A percentile compares a stretch with the other conserved stretches of the same genome.
Evolutionary conservation across 2,797 vertebrate species (phyloP).

Genomic region (Astyanax mexicanus): DNA sequence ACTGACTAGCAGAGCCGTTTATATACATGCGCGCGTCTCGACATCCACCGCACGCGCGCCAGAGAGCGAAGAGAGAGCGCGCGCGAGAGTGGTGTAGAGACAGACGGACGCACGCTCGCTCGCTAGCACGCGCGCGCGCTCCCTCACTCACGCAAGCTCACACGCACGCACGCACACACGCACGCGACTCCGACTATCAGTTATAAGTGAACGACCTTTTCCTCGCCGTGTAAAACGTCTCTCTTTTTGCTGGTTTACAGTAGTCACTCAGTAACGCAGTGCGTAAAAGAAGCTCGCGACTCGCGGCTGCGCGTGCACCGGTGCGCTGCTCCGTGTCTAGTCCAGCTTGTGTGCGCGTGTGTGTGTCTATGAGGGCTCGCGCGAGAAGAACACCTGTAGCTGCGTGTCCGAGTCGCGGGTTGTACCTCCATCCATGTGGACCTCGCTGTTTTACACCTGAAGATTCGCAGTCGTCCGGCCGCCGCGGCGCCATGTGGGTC

Average conservation of each 20-base stretch:
- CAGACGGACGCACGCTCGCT: conserved; percentile 53
- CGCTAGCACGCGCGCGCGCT: conserved; percentile 38
- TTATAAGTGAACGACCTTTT: conserved; percentile 87
- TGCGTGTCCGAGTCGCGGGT: conserved; percentile 68
- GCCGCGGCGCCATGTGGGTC: conserved; percentile 77
- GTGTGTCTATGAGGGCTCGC: conserved; percentile 51
- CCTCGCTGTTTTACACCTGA: conserved; percentile 81
- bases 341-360: conserved; percentile 6
- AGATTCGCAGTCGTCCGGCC: conserved; percentile 66
- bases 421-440: conserved; percentile 78
- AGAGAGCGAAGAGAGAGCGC: conserved; percentile 60
- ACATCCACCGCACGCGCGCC: conserved; percentile 48
- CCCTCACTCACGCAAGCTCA: conserved; percentile 52
- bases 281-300: conserved; percentile 10
- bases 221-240: conserved; percentile 82
- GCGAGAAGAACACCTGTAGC: conserved; percentile 89
- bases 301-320: not conserved
- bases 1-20: conserved; percentile 59
- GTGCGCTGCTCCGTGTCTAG: no score
- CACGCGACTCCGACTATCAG: conserved; percentile 72
- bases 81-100: conserved; percentile 25
- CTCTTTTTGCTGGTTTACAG: conserved; percentile 78
- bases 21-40: conserved; percentile 52
- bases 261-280: conserved; percentile 78
- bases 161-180: conserved; percentile 57